Conservation (phyloP, 2,888 invertebrate genomes). For the Andrena haemorrhoa region DNA sequence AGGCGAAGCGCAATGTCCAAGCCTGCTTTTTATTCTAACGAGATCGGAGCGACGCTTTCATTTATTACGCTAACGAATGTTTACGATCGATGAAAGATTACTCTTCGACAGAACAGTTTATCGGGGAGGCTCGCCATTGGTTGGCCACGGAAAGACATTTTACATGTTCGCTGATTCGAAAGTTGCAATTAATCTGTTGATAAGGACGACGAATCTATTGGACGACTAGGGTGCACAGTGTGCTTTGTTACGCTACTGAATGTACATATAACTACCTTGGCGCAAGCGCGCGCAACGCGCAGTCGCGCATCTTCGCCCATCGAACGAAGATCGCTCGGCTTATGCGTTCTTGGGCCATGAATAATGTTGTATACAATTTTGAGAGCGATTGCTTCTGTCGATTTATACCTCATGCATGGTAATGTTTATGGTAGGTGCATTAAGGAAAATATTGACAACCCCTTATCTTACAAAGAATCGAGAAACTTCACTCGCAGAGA, state of each 20-base stretch:
- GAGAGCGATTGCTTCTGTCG: background rate
- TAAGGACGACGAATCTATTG: background rate
- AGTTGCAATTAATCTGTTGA: background rate
- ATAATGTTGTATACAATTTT: constrained; percentile 6
- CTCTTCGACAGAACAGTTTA: background rate
- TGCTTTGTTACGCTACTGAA: constrained; percentile 38
- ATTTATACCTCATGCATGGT: background rate
- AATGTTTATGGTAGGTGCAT: background rate
- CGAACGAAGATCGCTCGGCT: constrained; percentile 25
- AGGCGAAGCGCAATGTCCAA: background rate
- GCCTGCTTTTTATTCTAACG: background rate
- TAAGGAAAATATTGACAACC: background rate
- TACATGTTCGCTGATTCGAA: background rate
- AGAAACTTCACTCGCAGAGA: background rate
- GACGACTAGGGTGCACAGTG: background rate
- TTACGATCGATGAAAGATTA: background rate
- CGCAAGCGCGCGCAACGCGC: constrained; percentile 58
- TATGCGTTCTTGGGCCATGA: constrained; percentile 12
- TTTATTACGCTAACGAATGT: background rate
- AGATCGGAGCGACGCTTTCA: background rate
- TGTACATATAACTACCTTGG: constrained; percentile 2
- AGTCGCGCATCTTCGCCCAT: constrained; percentile 41
- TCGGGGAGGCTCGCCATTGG: background rate
- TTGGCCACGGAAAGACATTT: background rate
- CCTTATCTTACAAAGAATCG: background rate